Base-by-base conservation (phyloP, 2,113 vertebrate species). In the Sylvilagus bachmani region DNA sequence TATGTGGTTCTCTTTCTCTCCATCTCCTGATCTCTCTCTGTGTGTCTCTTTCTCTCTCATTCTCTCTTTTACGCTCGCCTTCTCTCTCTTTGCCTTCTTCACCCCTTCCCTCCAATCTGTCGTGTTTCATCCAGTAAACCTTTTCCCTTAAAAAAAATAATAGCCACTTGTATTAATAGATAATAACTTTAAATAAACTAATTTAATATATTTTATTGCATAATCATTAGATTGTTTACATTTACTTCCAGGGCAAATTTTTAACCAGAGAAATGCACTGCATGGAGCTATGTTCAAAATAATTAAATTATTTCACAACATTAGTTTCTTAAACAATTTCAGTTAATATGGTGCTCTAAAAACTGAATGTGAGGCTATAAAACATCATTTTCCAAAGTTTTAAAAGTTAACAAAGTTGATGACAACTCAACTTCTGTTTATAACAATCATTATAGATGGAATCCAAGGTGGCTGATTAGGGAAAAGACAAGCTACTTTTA, bases 341-440 rank as follows among this genome's bases (percentile, higher is more conserved):
- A 85, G 62, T 92, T 94, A 95, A 93, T 80, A 69, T 49, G 95
- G 79, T n/a, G 74, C 64, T 75, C 8, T 89, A 93, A 96, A 94
- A 93, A 78, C 53, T 61, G 74, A 86, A 38, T 91, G 58, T 89
- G 70, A 86, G 83, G 61, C 69, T 79, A 61, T 91, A 94, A 95
- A 94, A 82, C 29, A 91, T 91, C 78, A 94, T 58, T 17, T 17
- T 58, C 53, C 94, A 97, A 97, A 95, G 73, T 95, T 95, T 96
- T 79, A 95, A 94, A 93, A 93, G 74, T 88, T 96, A 95, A 93
- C 91, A 92, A 78, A 93, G 67, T 80, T 66, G 74, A 67, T 66
- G 53, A 83, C 75, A 75, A 96, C 58, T 83, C 70, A 66, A 83
- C 14, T 91, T 82, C 10, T 64, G 85, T 95, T 95, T 83, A 83